A percentile compares a stretch with the other conserved stretches of the same genome.
phyloP scores from a whole-genome alignment of 1,140 invertebrate species.

The Sweltsa coloradensis region DNA sequence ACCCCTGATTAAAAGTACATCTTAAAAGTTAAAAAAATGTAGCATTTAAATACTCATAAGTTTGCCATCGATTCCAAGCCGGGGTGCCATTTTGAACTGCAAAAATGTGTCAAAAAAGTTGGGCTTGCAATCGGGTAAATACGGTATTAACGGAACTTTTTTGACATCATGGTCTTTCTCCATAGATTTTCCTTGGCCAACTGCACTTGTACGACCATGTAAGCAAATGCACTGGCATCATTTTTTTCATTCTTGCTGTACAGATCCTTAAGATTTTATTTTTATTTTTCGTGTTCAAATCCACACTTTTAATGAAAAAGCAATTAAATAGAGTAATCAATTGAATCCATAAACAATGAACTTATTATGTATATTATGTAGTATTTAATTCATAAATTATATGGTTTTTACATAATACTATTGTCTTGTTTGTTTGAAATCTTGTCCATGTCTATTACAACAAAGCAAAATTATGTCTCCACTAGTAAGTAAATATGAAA shows the following conservation, averaged over 20 bases:
- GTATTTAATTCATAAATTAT: background rate
- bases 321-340: background rate
- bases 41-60: too few relatives aligned
- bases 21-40: too few relatives aligned
- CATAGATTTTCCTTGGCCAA: too few relatives aligned
- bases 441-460: background rate
- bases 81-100: too few relatives aligned
- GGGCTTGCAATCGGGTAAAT: too few relatives aligned
- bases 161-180: too few relatives aligned
- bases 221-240: background rate
- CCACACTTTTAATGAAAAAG: background rate
- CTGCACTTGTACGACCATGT: background rate
- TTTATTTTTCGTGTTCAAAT: background rate
- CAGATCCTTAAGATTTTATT: background rate
- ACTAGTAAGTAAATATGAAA: background rate
- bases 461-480: background rate
- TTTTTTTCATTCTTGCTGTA: background rate
- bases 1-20: too few relatives aligned
- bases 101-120: too few relatives aligned
- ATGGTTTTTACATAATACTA: background rate
- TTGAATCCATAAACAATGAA: background rate
- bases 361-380: background rate
- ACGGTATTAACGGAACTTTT: too few relatives aligned
- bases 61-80: too few relatives aligned
- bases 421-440: background rate